Evolutionary conservation across 2,113 vertebrate species (phyloP).

Genomic region (Hippocampus comes): DNA sequence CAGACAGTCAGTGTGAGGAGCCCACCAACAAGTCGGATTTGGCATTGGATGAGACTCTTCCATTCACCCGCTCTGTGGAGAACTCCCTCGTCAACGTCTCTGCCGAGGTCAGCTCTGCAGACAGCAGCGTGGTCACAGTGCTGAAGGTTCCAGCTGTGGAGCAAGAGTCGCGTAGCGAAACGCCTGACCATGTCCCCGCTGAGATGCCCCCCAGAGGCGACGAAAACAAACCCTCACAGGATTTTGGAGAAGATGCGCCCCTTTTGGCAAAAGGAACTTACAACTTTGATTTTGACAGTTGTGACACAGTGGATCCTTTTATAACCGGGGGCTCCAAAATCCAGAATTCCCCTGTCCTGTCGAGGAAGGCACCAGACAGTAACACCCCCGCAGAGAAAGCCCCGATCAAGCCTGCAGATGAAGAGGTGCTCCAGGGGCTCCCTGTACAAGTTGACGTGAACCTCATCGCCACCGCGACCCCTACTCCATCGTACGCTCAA

Average conservation of each 20-base stretch:
- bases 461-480: conserved; percentile 25
- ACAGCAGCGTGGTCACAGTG: conserved; percentile 66
- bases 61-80: conserved; percentile 58
- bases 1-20: conserved; percentile 18
- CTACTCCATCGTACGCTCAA: not conserved
- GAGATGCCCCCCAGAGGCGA: not conserved
- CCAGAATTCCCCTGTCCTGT: conserved; percentile 51
- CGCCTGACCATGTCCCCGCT: conserved; percentile 24
- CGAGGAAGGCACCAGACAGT: conserved; percentile 13
- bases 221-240: not conserved
- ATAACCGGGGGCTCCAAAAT: conserved; percentile 59
- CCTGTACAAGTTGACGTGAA: conserved; percentile 28
- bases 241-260: conserved; percentile 38
- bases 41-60: conserved; percentile 68
- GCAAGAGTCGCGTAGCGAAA: conserved; percentile 2
- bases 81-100: conserved; percentile 62
- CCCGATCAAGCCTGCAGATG: not conserved
- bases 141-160: conserved; percentile 23
- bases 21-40: conserved; percentile 19
- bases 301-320: conserved; percentile 59
- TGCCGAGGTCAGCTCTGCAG: conserved; percentile 47
- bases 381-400: not conserved
- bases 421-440: not conserved
- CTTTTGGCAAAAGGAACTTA: conserved; percentile 46
- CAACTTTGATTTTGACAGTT: conserved; percentile 59